These are phyloP conservation scores for Elachura formosa DNA, from an alignment of 2,113 vertebrate species.

Conservation along the genomic window DNA sequence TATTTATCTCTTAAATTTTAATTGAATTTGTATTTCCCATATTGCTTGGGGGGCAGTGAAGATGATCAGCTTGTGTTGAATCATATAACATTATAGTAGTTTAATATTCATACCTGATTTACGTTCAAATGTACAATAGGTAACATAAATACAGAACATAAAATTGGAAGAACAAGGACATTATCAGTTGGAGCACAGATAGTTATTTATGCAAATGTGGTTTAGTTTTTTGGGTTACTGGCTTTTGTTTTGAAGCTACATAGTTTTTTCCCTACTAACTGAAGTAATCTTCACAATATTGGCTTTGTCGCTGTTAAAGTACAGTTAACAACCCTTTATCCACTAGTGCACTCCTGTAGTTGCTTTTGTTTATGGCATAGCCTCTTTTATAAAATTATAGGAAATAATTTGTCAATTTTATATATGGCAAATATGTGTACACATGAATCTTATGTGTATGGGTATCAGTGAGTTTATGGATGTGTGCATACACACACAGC, in stretches of 20 bases:
- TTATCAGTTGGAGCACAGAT: not conserved
- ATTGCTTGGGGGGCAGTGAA: not conserved
- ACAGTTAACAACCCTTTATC: not conserved
- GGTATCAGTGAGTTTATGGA: not conserved
- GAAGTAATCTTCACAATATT: not conserved
- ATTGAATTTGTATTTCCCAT: rapidly evolving
- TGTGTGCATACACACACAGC: no score
- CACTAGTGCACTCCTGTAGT: not conserved
- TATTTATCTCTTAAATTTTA: not conserved
- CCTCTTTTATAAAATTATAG: not conserved
- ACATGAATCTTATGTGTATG: rapidly evolving
- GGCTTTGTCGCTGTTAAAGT: not conserved
- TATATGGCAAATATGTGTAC: not conserved
- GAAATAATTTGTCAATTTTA: not conserved
- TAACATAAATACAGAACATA: not conserved
- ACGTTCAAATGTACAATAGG: not conserved
- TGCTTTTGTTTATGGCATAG: not conserved
- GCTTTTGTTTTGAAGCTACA: not conserved
- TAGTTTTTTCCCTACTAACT: not conserved
- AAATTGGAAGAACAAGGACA: not conserved
- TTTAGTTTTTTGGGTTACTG: not conserved
- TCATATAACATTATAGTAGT: not conserved
- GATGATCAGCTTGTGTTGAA: not conserved
- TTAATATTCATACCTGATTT: not conserved
- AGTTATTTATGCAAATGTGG: not conserved